A percentile compares a stretch with the other conserved stretches of the same genome.
Evolutionary conservation across 2,888 invertebrate genomes (phyloP).

Genomic region (Cosmia trapezina): DNA sequence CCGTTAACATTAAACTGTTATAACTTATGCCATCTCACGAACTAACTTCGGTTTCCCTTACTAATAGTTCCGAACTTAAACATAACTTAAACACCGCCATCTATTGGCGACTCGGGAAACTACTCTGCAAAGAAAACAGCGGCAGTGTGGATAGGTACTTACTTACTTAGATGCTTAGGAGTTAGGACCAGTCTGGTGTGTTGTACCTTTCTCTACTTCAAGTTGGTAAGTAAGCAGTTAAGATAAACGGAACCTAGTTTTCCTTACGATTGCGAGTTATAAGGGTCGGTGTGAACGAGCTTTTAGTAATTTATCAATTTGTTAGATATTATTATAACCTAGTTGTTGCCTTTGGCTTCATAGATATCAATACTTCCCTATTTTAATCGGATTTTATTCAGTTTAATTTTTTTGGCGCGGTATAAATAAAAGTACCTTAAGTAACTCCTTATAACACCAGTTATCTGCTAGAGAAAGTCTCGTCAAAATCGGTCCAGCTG

Average conservation of each 20-base stretch:
- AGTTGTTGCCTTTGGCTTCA: too few species aligned
- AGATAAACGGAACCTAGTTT: conserved; percentile 41
- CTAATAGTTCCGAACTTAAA: conserved; percentile 55
- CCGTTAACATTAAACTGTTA: conserved; percentile 26
- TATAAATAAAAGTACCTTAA: too few species aligned
- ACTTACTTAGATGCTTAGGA: conserved; percentile 15
- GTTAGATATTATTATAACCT: not conserved
- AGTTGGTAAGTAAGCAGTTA: conserved; percentile 38
- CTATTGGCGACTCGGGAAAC: conserved; percentile 32
- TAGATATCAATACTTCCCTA: too few species aligned
- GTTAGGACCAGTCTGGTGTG: conserved; percentile 23
- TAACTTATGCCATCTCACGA: conserved; percentile 50
- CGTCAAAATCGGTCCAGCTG: too few species aligned
- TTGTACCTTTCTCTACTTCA: conserved; percentile 36
- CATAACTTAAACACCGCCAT: conserved; percentile 54
- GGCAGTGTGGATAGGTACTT: conserved; percentile 2
- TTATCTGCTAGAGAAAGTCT: too few species aligned
- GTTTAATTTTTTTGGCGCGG: too few species aligned
- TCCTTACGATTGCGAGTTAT: not conserved
- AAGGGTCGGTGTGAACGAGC: conserved; percentile 4
- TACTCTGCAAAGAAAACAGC: conserved; percentile 48
- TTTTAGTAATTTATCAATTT: conserved; percentile 19
- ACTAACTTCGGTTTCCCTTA: conserved; percentile 52
- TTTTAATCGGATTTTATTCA: too few species aligned
- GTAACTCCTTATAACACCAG: too few species aligned